Evolutionary conservation across 1,140 invertebrate genomes (phyloP).

Genomic region (Sipha flava): DNA sequence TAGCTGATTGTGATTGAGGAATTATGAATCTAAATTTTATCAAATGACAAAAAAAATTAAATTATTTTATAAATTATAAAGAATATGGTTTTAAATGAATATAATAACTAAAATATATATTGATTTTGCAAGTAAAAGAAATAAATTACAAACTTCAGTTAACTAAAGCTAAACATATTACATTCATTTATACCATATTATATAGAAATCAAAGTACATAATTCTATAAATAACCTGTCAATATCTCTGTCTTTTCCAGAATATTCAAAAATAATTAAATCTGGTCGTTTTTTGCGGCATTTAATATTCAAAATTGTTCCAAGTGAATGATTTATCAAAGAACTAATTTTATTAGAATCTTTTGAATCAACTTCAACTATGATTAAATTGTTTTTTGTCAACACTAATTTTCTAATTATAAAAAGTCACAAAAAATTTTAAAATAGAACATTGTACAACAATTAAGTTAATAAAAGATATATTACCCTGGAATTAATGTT

Average conservation of each 20-base stretch:
- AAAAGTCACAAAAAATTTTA: background rate
- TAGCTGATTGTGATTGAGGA: slow-evolving; percentile 82
- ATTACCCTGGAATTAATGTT: slow-evolving; percentile 27
- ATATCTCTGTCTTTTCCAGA: background rate
- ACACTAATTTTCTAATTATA: background rate
- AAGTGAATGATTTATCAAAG: slow-evolving; percentile 1
- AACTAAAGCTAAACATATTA: background rate
- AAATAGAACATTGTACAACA: background rate
- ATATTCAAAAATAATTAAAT: background rate
- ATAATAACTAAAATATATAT: background rate
- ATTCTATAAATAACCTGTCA: background rate
- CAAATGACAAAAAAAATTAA: background rate
- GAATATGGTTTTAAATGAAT: background rate
- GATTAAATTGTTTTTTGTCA: background rate
- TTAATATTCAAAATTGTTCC: slow-evolving; percentile 12
- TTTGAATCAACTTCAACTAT: slow-evolving; percentile 13
- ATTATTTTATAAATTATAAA: background rate
- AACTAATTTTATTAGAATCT: slow-evolving; percentile 25
- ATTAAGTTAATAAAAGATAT: background rate
- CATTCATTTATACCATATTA: background rate
- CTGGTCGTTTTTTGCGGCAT: background rate
- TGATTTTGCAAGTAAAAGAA: too few relatives aligned
- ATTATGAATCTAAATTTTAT: slow-evolving; percentile 63
- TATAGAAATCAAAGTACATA: background rate
- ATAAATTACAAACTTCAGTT: too few relatives aligned